phyloP scores from a whole-genome alignment of 2,888 invertebrate genomes.

The Deroplatys truncata region DNA sequence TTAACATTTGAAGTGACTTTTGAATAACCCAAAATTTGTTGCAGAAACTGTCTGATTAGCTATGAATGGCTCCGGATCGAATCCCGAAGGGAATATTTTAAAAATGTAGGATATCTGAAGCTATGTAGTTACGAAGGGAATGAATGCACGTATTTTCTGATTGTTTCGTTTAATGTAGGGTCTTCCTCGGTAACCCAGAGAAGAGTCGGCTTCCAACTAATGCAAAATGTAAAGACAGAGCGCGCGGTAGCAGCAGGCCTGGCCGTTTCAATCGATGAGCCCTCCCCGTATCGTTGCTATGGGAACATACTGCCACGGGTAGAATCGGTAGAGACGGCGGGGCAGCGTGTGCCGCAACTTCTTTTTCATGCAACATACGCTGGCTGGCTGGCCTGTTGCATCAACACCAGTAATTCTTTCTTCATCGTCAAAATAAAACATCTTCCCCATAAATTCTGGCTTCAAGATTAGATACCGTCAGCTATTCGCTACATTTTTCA shows the following conservation, averaged over 20 bases:
- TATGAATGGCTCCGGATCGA: too few species aligned
- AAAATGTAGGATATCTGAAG: too few species aligned
- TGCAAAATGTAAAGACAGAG: conserved; percentile 9
- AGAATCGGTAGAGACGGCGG: neutral
- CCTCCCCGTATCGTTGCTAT: conserved; percentile 2
- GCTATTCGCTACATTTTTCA: too few species aligned
- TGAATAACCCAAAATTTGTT: too few species aligned
- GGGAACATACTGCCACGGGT: neutral
- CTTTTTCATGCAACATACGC: neutral
- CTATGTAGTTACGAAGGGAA: too few species aligned
- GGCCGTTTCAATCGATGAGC: conserved; percentile 1
- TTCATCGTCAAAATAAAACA: too few species aligned
- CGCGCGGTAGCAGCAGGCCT: neutral
- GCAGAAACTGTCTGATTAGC: too few species aligned
- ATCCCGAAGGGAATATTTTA: too few species aligned
- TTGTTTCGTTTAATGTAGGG: too few species aligned
- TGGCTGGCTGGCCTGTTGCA: neutral
- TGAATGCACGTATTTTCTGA: too few species aligned
- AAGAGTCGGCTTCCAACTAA: neutral
- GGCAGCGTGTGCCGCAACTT: too few species aligned
- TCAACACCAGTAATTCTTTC: neutral
- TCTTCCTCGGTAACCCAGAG: neutral
- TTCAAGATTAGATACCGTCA: neutral
- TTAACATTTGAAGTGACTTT: too few species aligned
- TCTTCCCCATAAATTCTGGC: neutral